Percentiles rank a stretch among this genome's conserved stretches.
phyloP scores from a whole-genome alignment of 1,140 invertebrate genomes.

The Eriocheir sinensis region DNA sequence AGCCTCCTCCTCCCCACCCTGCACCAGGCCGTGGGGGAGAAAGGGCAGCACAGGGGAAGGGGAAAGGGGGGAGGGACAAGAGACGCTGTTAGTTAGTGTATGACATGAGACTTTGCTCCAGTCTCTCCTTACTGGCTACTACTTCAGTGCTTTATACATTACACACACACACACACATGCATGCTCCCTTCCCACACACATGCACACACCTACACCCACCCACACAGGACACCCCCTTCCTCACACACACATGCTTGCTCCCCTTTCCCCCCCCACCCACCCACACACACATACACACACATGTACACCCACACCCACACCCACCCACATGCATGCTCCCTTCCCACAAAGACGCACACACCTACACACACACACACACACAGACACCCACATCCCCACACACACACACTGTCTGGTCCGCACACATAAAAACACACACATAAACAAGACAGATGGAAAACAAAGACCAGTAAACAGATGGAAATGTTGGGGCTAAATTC shows the following conservation, averaged over 20 bases:
- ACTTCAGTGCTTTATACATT: neutral
- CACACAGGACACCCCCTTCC: too few relatives aligned
- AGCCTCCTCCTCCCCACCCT: conserved; percentile 80
- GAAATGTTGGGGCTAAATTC: too few relatives aligned
- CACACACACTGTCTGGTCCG: neutral
- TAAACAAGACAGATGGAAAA: too few relatives aligned
- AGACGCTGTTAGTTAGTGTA: conserved; percentile 39
- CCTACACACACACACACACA: too few relatives aligned
- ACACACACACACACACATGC: neutral
- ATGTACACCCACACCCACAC: neutral
- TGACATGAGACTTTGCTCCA: neutral
- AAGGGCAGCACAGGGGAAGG: conserved; percentile 37
- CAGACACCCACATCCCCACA: too few relatives aligned
- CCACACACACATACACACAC: neutral
- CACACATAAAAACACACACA: conserved; percentile 33
- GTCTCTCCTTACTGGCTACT: neutral
- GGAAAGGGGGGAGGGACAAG: conserved; percentile 50
- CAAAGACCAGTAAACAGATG: too few relatives aligned
- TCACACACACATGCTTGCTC: neutral
- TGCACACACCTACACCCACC: conserved; percentile 4
- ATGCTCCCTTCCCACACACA: neutral
- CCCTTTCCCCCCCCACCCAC: neutral
- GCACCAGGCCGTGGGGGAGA: conserved; percentile 32
- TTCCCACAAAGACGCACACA: too few relatives aligned
- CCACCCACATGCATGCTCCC: conserved; percentile 44